Base-by-base conservation (phyloP, 1,140 invertebrate genomes). In the Cydia strobilella region DNA sequence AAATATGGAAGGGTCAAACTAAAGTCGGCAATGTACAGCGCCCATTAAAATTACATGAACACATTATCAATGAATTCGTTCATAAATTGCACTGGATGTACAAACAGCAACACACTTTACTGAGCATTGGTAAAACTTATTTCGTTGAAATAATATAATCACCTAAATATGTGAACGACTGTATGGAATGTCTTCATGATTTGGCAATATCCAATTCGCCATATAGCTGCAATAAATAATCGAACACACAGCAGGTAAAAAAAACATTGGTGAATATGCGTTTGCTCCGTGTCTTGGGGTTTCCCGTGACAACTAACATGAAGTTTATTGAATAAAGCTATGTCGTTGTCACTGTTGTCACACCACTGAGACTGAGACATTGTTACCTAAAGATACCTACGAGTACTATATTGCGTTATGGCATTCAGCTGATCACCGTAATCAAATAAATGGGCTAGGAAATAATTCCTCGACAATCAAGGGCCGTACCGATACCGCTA, bases 401-500 rank as follows among this genome's bases (percentile, higher is more conserved):
- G n/a, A n/a, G n/a, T n/a, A n/a, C 65, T 31, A 66, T 25, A 18
- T n/a, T 31, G 27, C 25, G 66, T 69, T 69, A 69, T 15, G 27
- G 23, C 18, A 69, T 31, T 69, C 66, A 25, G 66, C 39, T 35
- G 27, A 18, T 69, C 39, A 42, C 27, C 42, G n/a, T 25, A 45
- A 69, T 69, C 27, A 69, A 69, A 69, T 69, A 69, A 69, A 35
- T 18, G 65, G 31, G 35, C 15, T 12, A 42, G 27, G 35, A 69
- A 69, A 69, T 69, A 69, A 69, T 69, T 39, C 27, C 65, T 18
- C 23, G 31, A 35, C 65, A 69, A 69, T 69, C 27, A 69, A 69
- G 65, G 27, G 65, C 65, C 31, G 25, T 69, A 69, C n/a, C 65
- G 65, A 35, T 69, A 69, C 65, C 65, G 31, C 65, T 69, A 69